A percentile compares a stretch with the other conserved stretches of the same genome.
Conservation (phyloP, 1,140 invertebrate species). For the Hycleus cichorii region DNA sequence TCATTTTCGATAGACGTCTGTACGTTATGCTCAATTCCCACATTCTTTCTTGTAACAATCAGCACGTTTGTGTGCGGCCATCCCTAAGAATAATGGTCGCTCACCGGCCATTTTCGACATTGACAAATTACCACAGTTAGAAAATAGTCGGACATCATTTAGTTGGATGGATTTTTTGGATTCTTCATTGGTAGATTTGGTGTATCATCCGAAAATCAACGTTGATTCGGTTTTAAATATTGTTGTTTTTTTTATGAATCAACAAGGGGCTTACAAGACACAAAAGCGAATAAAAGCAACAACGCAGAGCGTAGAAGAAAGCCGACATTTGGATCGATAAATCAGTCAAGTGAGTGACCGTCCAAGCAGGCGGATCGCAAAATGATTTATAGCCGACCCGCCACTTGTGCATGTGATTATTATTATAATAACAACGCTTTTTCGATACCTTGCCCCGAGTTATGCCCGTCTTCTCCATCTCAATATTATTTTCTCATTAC, state of each 20-base stretch:
- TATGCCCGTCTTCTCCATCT: conserved; percentile 11
- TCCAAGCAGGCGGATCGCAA: conserved; percentile 33
- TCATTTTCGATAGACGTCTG: neutral
- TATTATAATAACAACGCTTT: conserved; percentile 38
- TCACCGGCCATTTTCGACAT: conserved; percentile 24
- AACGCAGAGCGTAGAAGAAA: conserved; percentile 19
- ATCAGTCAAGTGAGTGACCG: conserved; percentile 39
- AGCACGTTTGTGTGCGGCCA: conserved; percentile 31
- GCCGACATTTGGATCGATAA: conserved; percentile 37
- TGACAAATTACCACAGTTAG: conserved; percentile 32
- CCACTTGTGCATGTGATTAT: conserved; percentile 40
- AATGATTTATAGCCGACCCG: conserved; percentile 37
- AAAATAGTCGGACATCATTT: conserved; percentile 33
- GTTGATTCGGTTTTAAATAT: too few species aligned
- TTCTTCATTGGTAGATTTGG: too few species aligned
- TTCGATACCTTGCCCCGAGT: conserved; percentile 29
- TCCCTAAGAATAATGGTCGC: conserved; percentile 27
- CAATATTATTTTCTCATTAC: conserved; percentile 3
- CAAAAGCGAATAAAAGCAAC: conserved; percentile 16
- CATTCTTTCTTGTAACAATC: conserved; percentile 31
- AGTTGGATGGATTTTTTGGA: neutral
- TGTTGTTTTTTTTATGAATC: neutral
- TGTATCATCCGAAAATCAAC: too few species aligned
- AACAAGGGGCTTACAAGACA: conserved; percentile 1
- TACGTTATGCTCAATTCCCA: conserved; percentile 14